Evolutionary conservation across 2,888 invertebrate species (phyloP).

Genomic region (Mystacides longicornis): DNA sequence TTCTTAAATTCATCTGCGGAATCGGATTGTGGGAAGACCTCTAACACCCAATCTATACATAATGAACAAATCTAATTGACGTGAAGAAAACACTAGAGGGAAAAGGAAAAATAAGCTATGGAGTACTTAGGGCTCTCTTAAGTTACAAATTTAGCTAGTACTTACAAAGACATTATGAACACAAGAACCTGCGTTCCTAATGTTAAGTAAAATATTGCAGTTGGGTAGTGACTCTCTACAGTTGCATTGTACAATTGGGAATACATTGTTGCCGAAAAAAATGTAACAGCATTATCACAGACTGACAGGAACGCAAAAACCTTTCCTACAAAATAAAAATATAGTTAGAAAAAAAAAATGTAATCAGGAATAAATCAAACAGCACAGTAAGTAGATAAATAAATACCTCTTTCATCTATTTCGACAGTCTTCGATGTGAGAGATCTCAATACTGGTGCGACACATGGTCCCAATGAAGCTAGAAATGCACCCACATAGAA

Average conservation of each 20-base stretch:
- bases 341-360: too few relatives aligned
- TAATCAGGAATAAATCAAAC: too few relatives aligned
- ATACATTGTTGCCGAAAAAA: slow-evolving; percentile 67
- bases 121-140: too few relatives aligned
- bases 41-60: too few relatives aligned
- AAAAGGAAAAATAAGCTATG: too few relatives aligned
- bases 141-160: too few relatives aligned
- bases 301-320: slow-evolving; percentile 71
- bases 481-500: slow-evolving; percentile 68
- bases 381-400: too few relatives aligned
- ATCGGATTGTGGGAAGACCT: too few relatives aligned
- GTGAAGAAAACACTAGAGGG: too few relatives aligned
- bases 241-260: slow-evolving; percentile 66
- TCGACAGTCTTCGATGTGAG: slow-evolving; percentile 74
- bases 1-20: too few relatives aligned
- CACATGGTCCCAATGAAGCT: slow-evolving; percentile 70
- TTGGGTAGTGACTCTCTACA: slow-evolving; percentile 46
- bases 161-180: slow-evolving; percentile 61
- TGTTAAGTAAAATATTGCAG: slow-evolving; percentile 65
- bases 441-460: slow-evolving; percentile 72
- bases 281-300: slow-evolving; percentile 72
- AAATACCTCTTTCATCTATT: slow-evolving; percentile 63
- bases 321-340: slow-evolving; percentile 48
- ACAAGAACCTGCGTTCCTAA: slow-evolving; percentile 62
- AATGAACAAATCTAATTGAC: too few relatives aligned